These are phyloP conservation scores for Hystrix cristata DNA, from an alignment of 2,113 vertebrate species.

Conservation along the genomic window DNA sequence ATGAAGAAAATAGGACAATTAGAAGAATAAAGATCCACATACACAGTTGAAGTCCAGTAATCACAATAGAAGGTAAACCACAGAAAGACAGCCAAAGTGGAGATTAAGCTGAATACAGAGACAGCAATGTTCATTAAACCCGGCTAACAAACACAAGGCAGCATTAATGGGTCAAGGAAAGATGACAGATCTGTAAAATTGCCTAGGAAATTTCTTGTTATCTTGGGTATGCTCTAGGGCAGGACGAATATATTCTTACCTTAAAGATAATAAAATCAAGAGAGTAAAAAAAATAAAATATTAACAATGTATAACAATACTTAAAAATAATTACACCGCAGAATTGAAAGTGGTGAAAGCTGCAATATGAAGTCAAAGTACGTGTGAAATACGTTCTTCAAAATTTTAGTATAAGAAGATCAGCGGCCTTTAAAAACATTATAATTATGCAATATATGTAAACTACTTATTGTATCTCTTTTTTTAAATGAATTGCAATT, in stretches of 20 bases:
- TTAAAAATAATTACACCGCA: not conserved
- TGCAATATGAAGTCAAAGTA: not conserved
- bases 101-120: not conserved
- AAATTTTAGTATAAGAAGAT: not conserved
- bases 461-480: not conserved
- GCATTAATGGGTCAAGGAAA: not conserved
- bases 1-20: not conserved
- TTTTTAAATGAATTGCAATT: not conserved
- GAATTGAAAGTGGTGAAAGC: not conserved
- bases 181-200: not conserved
- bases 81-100: not conserved
- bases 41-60: not conserved
- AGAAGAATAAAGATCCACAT: not conserved
- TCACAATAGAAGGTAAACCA: not conserved
- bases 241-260: not conserved
- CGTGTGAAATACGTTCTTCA: not conserved
- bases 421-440: not conserved
- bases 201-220: not conserved
- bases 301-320: not conserved
- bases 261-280: not conserved
- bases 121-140: not conserved
- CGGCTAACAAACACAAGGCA: not conserved
- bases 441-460: not conserved
- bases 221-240: not conserved
- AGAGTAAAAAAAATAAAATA: not conserved